Evolutionary conservation across 2,888 invertebrate genomes (phyloP), one percentile per base, ranked within the genome.

Genomic region (Orthonychiurus folsomi): DNA sequence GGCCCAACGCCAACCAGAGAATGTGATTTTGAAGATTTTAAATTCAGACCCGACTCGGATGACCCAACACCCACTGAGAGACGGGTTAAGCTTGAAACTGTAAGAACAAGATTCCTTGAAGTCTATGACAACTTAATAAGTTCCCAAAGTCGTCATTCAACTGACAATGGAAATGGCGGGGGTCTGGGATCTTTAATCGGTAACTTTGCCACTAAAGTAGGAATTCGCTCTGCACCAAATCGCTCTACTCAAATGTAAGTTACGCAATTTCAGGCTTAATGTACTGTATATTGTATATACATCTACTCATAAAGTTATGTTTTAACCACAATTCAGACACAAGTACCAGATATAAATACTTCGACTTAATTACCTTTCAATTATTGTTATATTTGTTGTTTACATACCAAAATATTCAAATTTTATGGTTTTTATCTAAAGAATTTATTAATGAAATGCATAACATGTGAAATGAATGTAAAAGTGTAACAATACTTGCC

Each of bases 171-270:
- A 48, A 56, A 52, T 23, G 62, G 64, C 15, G 54, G 59, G 3
- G 66, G 66, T 9, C 58, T 84, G 23, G 79, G 81, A 26, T 78
- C 79, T 62, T 72, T 84, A 24, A 74, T 83, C 50, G 82, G 81
- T 60, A 82, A 81, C 66, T 79, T 83, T 70, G 82, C 82, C 18
- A 83, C 82, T 70, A 83, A 81, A 77, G 81, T 83, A 63, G 83
- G 82, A 37, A 79, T 82, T 61, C 74, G 74, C 56, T 64, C 71
- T 23, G 64, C 70, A 26, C 52, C 66, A 27, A 66, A 59, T 59
- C 59, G 59, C 12, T 25, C 50, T 3, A 59, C 48, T 48, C 50
- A 59, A n/a, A n/a, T n/a, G n/a, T n/a, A n/a, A n/a, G n/a, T n/a
- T n/a, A n/a, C n/a, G n/a, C n/a, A n/a, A n/a, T n/a, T n/a, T n/a